Evolutionary conservation across 2,113 vertebrate genomes (phyloP).

Genomic region (Spilogale gracilis): DNA sequence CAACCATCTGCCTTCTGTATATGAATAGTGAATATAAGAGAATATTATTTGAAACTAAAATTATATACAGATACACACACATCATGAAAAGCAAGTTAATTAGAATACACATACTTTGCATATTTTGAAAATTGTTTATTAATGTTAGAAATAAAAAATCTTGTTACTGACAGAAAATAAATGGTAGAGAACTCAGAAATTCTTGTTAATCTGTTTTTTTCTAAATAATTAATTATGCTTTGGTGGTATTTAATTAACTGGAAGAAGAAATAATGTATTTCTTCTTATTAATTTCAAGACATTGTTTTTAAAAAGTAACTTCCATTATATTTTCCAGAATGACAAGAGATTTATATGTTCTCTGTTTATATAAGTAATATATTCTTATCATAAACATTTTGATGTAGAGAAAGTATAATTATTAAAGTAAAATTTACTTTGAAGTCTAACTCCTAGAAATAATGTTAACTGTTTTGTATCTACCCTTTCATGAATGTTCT

Average conservation of each 20-base stretch:
- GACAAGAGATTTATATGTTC: slow-evolving; percentile 4
- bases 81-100: slow-evolving; percentile 53
- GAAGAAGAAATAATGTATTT: slow-evolving; percentile 20
- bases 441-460: not conserved
- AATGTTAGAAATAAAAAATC: slow-evolving; percentile 40
- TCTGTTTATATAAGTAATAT: not conserved
- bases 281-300: not conserved
- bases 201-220: slow-evolving; percentile 25
- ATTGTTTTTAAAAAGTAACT: not conserved
- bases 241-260: not conserved
- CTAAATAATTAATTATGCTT: not conserved
- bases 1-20: slow-evolving; percentile 64
- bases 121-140: slow-evolving; percentile 60
- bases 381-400: not conserved
- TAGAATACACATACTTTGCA: slow-evolving; percentile 42
- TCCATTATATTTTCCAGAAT: slow-evolving; percentile 1
- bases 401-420: not conserved
- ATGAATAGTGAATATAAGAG: slow-evolving; percentile 54
- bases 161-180: slow-evolving; percentile 35
- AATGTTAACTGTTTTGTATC: not conserved
- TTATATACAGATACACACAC: not conserved
- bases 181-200: slow-evolving; percentile 7
- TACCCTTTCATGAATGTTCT: not conserved
- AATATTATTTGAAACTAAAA: slow-evolving; percentile 61
- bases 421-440: slow-evolving; percentile 39